These are phyloP conservation scores for Parazoanthus swiftii DNA, from an alignment of 92 coral and sea anemone genomes.

Conservation along the genomic window DNA sequence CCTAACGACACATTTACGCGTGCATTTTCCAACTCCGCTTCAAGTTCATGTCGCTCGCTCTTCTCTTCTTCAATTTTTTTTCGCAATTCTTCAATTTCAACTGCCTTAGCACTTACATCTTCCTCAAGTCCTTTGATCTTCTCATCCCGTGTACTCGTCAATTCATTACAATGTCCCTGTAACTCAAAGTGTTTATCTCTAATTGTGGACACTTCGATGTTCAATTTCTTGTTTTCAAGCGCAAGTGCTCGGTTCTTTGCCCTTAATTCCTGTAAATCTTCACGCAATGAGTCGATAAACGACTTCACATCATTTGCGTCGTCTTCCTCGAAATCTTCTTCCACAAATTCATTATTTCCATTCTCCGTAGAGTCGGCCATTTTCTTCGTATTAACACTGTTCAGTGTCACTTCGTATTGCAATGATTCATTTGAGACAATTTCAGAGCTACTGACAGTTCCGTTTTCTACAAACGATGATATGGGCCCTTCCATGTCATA, in stretches of 20 bases:
- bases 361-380: constrained; percentile 21
- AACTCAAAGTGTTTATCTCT: constrained; percentile 50
- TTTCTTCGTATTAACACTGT: not conserved
- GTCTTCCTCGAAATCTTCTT: constrained; percentile 24
- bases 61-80: constrained; percentile 43
- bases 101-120: constrained; percentile 39
- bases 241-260: constrained; percentile 29
- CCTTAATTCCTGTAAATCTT: constrained; percentile 24
- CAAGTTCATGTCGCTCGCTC: constrained; percentile 48
- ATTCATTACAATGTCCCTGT: constrained; percentile 49
- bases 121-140: constrained; percentile 34
- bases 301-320: constrained; percentile 27
- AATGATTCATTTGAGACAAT: constrained; percentile 15
- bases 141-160: constrained; percentile 48
- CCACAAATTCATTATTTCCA: constrained; percentile 12
- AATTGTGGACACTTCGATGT: constrained; percentile 30
- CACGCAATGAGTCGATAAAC: constrained; percentile 31
- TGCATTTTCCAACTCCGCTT: constrained; percentile 41
- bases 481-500: constrained; percentile 12
- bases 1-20: not conserved
- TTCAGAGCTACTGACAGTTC: constrained; percentile 14
- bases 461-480: constrained; percentile 19
- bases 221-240: constrained; percentile 38
- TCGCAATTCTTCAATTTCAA: constrained; percentile 51
- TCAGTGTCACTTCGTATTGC: constrained; percentile 10